Percentiles rank a stretch among this genome's conserved stretches.
phyloP scores from a whole-genome alignment of 2,113 vertebrate species.

The Rhinolophus ferrumequinum region DNA sequence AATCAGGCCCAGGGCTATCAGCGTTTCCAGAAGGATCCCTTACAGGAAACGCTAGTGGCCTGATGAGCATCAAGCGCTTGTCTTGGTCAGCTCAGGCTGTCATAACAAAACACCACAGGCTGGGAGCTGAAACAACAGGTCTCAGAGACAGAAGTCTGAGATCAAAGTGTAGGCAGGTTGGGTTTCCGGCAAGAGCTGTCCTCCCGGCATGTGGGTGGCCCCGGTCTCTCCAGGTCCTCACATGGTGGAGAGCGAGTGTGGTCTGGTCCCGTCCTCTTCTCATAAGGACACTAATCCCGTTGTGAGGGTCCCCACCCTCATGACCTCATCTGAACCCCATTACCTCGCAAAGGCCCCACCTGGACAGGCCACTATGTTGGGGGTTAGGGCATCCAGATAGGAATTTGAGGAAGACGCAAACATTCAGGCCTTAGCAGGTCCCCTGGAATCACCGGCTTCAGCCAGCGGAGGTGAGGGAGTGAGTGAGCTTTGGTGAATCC shows the following conservation, averaged over 20 bases:
- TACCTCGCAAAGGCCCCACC: background rate
- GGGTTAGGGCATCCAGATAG: background rate
- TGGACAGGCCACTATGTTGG: too few relatives aligned
- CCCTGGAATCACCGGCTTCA: background rate
- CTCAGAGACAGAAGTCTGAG: too few relatives aligned
- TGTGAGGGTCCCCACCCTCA: fast-evolving
- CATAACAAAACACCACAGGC: too few relatives aligned
- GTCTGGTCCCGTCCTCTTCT: background rate
- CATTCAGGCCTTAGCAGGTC: background rate
- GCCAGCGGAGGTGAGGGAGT: fast-evolving
- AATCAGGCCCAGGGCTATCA: fast-evolving
- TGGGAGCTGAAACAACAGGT: fast-evolving
- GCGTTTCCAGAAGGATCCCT: background rate
- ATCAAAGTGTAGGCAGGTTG: fast-evolving
- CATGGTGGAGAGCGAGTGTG: fast-evolving
- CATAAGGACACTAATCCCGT: background rate
- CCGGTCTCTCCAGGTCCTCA: fast-evolving
- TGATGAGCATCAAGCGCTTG: fast-evolving
- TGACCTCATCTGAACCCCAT: background rate
- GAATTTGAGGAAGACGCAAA: background rate
- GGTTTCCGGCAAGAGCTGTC: too few relatives aligned
- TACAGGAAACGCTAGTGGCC: background rate
- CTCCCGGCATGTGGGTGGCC: background rate
- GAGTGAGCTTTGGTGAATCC: fast-evolving
- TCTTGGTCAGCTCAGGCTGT: background rate